Evolutionary conservation across 1,140 invertebrate species (phyloP), one percentile per base, ranked within the genome.

Genomic region (Mesaphorura yosii): DNA sequence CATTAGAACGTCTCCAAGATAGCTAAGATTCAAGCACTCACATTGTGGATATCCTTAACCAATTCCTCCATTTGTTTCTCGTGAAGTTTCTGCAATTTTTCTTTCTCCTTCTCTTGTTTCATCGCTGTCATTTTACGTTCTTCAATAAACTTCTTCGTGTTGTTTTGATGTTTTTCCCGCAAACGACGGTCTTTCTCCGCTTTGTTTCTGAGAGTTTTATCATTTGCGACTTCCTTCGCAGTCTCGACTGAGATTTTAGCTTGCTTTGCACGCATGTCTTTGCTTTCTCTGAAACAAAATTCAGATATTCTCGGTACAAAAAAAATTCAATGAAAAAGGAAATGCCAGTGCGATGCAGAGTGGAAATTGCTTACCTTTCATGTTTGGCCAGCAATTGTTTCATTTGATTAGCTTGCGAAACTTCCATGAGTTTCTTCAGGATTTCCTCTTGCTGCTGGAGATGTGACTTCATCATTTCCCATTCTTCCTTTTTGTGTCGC

Each of bases 71-170:
- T 72, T 69, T 98, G 90, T 65, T 95, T 91, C 51, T 86, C 81
- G 66, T 99, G 95, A 22, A 84, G 79, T 23, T 86, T 81, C 64
- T 88, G 88, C 29, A 98, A 73, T 67, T 90, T 89, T 63, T 98
- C 92, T 66, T 87, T 88, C 68, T 98, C 92, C 59, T 90, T 83
- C 50, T 79, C 81, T 66, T 97, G 93, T 65, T 93, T 88, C 62
- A 91, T 86, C 48, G 85, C 83, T n/a, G 76, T 72, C 28, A 75
- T 70, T 66, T 88, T 96, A 45, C 91, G 77, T 70, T 99, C 94
- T 64, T 99, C 95, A 75, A 98, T 86, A 66, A 99, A 99, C 65
- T 93, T 90, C 70, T 98, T 98, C 17, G 92, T 94, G 68, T 98
- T 98, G 67, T 97, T 98, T 65, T 97, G 91, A 66, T 97, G 95